A percentile compares a stretch with the other conserved stretches of the same genome.
These are phyloP conservation scores for Hylomyscus alleni DNA, from an alignment of 2,797 vertebrate genomes.

Conservation along the genomic window DNA sequence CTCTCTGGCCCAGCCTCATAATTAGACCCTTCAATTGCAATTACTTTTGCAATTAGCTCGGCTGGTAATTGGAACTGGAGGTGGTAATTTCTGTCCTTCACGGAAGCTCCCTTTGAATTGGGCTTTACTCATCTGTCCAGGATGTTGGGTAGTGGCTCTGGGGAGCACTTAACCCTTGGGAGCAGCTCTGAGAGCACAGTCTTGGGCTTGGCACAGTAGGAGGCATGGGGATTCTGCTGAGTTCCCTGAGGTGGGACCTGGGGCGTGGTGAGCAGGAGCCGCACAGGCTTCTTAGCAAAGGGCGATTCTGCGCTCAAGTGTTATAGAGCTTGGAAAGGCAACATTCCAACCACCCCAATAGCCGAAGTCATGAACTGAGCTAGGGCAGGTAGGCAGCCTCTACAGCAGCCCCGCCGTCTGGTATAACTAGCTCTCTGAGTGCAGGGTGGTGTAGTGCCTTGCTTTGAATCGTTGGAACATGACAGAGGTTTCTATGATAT, in stretches of 20 bases:
- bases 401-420: background rate
- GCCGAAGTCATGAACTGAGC: background rate
- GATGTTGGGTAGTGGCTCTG: background rate
- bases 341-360: too few relatives aligned
- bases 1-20: slow-evolving; percentile 86
- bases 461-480: background rate
- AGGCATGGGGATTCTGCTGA: background rate
- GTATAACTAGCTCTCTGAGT: background rate
- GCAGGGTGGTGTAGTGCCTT: background rate
- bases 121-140: slow-evolving; percentile 53
- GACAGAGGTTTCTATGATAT: background rate
- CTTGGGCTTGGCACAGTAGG: background rate
- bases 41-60: slow-evolving; percentile 90
- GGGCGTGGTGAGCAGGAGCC: background rate
- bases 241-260: background rate
- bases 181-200: fast-evolving
- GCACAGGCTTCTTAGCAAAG: background rate
- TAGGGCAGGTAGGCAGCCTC: background rate
- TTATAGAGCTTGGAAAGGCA: background rate
- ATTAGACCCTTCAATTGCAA: slow-evolving; percentile 89
- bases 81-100: slow-evolving; percentile 84
- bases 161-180: background rate
- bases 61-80: slow-evolving; percentile 88
- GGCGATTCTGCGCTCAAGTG: background rate
- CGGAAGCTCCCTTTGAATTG: background rate